Conservation (phyloP, 2,113 vertebrate species). For the Grus americana region DNA sequence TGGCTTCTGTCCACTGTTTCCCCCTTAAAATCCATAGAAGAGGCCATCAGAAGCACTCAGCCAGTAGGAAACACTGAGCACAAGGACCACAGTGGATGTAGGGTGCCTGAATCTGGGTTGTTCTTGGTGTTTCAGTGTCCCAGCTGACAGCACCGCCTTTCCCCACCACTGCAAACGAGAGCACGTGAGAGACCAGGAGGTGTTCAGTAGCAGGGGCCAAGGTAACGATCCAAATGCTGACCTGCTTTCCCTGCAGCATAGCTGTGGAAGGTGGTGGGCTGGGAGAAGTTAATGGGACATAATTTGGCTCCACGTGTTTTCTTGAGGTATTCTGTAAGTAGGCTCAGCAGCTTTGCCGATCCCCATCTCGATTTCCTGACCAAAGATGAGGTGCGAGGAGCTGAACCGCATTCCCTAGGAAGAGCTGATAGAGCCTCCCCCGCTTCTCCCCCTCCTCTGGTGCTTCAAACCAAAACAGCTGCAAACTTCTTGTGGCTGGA, state of each 20-base stretch:
- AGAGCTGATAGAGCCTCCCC: constrained; percentile 55
- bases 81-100: not conserved
- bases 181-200: not conserved
- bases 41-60: not conserved
- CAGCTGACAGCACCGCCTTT: not conserved
- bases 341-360: constrained; percentile 60
- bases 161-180: rapidly evolving
- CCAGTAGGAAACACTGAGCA: not conserved
- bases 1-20: not conserved
- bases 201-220: not conserved
- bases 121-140: not conserved
- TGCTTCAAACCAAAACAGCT: constrained; percentile 58
- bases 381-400: constrained; percentile 61
- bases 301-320: not conserved
- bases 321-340: constrained; percentile 41
- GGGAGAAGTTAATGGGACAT: not conserved
- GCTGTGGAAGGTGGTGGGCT: not conserved
- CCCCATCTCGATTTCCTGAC: constrained; percentile 51
- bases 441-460: not conserved
- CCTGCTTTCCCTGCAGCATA: not conserved
- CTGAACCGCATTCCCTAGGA: constrained; percentile 31
- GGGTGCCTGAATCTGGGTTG: not conserved
- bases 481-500: constrained; percentile 53
- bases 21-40: not conserved
- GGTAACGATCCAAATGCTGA: not conserved